Conservation (phyloP, 2,888 invertebrate species). For the Tetropium fuscum region DNA sequence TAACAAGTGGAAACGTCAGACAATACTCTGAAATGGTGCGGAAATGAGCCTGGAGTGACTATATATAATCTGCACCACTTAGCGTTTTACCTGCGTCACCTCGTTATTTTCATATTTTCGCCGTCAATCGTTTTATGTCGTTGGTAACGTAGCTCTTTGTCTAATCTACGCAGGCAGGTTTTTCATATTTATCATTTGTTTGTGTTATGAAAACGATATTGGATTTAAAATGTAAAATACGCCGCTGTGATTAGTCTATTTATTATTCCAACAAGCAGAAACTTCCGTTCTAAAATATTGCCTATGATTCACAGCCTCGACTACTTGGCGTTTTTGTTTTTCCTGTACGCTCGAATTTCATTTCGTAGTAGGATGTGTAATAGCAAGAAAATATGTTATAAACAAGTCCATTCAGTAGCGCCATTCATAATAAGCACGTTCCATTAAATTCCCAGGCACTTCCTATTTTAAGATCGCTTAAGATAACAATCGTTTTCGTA, state of each 20-base stretch:
- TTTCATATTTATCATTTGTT: no score
- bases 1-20: constrained; percentile 42
- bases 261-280: constrained; percentile 11
- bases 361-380: constrained; percentile 14
- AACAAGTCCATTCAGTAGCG: constrained; percentile 16
- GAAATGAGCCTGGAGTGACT: constrained; percentile 49
- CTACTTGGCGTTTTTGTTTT: constrained; percentile 1
- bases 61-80: no score
- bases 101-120: constrained; percentile 20
- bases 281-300: constrained; percentile 22
- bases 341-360: background rate
- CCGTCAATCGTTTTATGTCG: constrained; percentile 13
- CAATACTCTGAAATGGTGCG: constrained; percentile 54
- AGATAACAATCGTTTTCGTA: background rate
- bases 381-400: constrained; percentile 13
- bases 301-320: constrained; percentile 6
- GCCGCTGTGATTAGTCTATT: no score
- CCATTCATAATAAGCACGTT: constrained; percentile 14
- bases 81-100: constrained; percentile 22
- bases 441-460: background rate
- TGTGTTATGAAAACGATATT: no score
- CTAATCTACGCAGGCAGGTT: no score
- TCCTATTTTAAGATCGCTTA: constrained; percentile 1
- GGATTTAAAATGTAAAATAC: no score
- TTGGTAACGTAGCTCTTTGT: no score